phyloP scores from a whole-genome alignment of 2,797 vertebrate genomes.

The Holocentrus rufus region DNA sequence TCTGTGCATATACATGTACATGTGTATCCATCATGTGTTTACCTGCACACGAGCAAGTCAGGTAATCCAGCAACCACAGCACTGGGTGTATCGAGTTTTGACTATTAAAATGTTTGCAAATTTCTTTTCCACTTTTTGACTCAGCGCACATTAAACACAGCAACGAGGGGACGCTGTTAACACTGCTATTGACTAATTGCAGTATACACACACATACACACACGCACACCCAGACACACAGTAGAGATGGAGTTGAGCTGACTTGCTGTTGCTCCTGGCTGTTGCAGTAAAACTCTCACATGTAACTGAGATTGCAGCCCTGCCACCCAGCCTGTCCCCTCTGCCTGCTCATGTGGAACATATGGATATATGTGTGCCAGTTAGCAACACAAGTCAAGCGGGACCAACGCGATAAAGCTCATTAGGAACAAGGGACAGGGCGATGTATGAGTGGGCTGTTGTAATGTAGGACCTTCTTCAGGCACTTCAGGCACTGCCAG shows the following conservation, averaged over 20 bases:
- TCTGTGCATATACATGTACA: not conserved
- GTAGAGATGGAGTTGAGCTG: slow-evolving; percentile 66
- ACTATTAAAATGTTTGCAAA: slow-evolving; percentile 34
- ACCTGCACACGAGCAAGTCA: not conserved
- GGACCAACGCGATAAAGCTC: slow-evolving; percentile 81
- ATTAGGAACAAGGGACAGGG: slow-evolving; percentile 76
- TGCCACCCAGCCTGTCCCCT: slow-evolving; percentile 76
- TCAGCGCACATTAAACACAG: slow-evolving; percentile 40
- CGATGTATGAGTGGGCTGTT: slow-evolving; percentile 68
- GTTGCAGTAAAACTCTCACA: slow-evolving; percentile 73
- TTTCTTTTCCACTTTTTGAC: slow-evolving; percentile 36
- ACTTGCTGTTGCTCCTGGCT: slow-evolving; percentile 77
- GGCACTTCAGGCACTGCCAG: slow-evolving; percentile 13
- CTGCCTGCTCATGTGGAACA: slow-evolving; percentile 79
- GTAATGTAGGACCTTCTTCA: slow-evolving; percentile 52
- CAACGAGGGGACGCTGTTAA: slow-evolving; percentile 48
- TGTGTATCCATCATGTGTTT: not conserved
- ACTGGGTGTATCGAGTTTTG: not conserved
- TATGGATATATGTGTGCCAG: slow-evolving; percentile 82
- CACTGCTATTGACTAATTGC: slow-evolving; percentile 67
- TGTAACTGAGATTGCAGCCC: slow-evolving; percentile 80
- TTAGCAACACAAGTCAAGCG: slow-evolving; percentile 82
- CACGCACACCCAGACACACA: slow-evolving; percentile 11
- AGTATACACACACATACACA: slow-evolving; percentile 27
- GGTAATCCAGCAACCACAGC: not conserved